phyloP scores from a whole-genome alignment of 2,113 vertebrate genomes.

The Circaetus gallicus region DNA sequence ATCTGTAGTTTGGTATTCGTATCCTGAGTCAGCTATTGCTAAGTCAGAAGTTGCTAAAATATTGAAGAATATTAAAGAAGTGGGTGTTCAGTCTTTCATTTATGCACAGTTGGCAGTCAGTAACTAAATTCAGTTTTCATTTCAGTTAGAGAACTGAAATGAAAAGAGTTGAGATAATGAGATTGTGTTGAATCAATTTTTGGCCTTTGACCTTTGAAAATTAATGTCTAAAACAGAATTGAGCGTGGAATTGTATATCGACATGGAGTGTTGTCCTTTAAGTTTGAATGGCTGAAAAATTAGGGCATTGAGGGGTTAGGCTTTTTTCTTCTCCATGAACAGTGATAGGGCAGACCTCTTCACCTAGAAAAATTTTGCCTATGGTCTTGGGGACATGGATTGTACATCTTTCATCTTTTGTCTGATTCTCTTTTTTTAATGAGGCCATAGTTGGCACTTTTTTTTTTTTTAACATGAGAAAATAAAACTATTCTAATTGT shows the following conservation, averaged over 20 bases:
- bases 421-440: background rate
- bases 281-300: background rate
- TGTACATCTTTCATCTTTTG: background rate
- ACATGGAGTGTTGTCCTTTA: background rate
- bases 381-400: fast-evolving
- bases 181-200: background rate
- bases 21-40: background rate
- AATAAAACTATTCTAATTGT: background rate
- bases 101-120: background rate
- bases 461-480: background rate
- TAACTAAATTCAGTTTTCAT: background rate
- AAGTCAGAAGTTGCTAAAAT: background rate
- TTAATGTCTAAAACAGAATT: background rate
- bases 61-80: background rate
- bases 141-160: background rate
- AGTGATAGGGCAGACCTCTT: background rate
- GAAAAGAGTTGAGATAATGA: background rate
- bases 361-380: background rate
- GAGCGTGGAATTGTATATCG: background rate
- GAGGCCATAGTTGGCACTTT: background rate
- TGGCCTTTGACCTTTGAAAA: background rate
- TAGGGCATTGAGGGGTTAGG: background rate
- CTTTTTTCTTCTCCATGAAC: background rate
- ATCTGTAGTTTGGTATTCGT: background rate
- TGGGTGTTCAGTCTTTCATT: background rate